phyloP scores from a whole-genome alignment of 2,113 vertebrate genomes.

The Pygoscelis antarcticus region DNA sequence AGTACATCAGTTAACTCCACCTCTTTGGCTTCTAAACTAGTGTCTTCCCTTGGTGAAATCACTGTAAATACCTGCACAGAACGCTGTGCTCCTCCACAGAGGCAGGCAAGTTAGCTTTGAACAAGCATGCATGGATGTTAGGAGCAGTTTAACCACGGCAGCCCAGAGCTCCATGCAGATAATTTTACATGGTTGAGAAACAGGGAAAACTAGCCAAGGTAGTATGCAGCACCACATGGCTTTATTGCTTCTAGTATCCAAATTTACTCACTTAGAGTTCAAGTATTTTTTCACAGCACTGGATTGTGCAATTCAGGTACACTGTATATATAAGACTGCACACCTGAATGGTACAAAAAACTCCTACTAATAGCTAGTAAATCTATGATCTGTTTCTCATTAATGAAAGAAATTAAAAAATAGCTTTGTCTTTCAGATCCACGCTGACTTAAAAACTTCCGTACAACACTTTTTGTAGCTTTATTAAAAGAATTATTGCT shows the following conservation, averaged over 20 bases:
- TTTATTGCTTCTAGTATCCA: background rate
- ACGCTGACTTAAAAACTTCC: background rate
- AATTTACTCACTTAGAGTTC: background rate
- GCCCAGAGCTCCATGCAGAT: background rate
- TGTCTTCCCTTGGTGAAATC: background rate
- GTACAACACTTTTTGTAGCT: background rate
- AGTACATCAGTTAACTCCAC: background rate
- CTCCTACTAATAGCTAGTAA: background rate
- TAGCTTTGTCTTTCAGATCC: background rate
- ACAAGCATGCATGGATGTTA: background rate
- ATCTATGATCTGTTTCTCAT: background rate
- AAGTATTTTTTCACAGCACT: background rate
- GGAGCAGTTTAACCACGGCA: background rate
- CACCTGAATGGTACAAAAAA: background rate
- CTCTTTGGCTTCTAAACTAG: background rate
- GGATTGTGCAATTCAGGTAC: background rate
- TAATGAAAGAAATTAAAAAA: background rate
- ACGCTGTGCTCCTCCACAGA: background rate
- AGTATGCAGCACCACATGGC: background rate
- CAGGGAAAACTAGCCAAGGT: background rate
- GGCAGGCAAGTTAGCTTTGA: background rate
- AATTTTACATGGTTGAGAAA: background rate
- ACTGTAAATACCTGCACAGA: background rate
- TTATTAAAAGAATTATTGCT: background rate
- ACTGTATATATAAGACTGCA: background rate